A percentile compares a stretch with the other conserved stretches of the same genome.
These are phyloP conservation scores for Apogon talboti DNA, from an alignment of 2,797 vertebrate species.

Conservation along the genomic window DNA sequence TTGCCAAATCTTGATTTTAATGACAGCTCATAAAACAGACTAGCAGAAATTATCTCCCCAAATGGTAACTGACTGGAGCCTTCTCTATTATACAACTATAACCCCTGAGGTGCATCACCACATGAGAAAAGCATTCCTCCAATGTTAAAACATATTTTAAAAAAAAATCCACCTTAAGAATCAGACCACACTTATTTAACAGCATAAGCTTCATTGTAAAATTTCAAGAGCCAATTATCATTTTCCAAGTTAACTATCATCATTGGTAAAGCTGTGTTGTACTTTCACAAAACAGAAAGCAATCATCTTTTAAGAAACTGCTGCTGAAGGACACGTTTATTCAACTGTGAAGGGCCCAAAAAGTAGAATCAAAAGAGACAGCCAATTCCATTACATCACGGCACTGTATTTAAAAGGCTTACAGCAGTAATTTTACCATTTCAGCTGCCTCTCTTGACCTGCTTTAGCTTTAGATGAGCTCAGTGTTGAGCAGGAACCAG, in stretches of 20 bases:
- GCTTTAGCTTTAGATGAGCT: conserved; percentile 68
- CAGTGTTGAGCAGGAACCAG: conserved; percentile 59
- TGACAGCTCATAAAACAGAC: conserved; percentile 12
- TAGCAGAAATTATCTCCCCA: conserved; percentile 5
- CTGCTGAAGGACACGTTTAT: conserved; percentile 38
- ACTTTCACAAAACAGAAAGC: conserved; percentile 19
- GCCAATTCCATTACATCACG: conserved; percentile 77
- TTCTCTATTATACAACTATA: conserved; percentile 1
- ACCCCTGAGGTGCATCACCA: background rate
- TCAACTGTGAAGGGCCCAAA: conserved; percentile 47
- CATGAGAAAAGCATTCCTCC: conserved; percentile 1
- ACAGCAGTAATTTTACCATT: conserved; percentile 62
- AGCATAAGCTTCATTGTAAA: conserved; percentile 13
- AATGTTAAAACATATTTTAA: background rate
- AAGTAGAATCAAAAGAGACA: conserved; percentile 57
- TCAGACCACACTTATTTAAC: conserved; percentile 17
- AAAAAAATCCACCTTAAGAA: background rate
- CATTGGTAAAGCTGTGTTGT: conserved; percentile 15
- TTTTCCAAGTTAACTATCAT: conserved; percentile 17
- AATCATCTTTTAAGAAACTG: conserved; percentile 30
- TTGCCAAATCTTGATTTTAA: conserved; percentile 6
- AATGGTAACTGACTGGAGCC: conserved; percentile 34
- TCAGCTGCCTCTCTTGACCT: conserved; percentile 68
- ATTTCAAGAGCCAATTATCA: conserved; percentile 40
- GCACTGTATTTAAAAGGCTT: conserved; percentile 62